Conservation (phyloP, 2,113 vertebrate genomes). For the Phylloscopus whistleri region DNA sequence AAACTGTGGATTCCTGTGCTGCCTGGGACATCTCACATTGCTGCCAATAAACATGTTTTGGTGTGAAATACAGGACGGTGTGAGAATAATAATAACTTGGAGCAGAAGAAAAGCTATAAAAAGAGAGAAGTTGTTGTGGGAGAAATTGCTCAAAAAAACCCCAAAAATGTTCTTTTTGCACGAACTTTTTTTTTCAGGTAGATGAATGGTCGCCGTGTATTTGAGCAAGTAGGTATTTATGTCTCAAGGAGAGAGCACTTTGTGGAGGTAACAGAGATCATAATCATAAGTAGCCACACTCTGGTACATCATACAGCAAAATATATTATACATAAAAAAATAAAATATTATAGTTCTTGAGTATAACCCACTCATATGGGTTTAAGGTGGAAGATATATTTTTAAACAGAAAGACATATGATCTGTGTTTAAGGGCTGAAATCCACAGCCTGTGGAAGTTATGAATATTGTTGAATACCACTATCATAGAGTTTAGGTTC, state of each 20-base stretch:
- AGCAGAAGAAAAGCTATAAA: constrained; percentile 39
- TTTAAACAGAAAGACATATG: neutral
- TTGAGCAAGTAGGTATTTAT: neutral
- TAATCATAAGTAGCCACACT: neutral
- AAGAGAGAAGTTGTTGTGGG: neutral
- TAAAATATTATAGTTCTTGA: neutral
- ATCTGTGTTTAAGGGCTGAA: neutral
- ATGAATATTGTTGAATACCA: neutral
- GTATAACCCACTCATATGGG: neutral
- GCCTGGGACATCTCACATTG: neutral
- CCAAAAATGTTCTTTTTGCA: neutral
- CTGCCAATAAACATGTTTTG: constrained; percentile 28
- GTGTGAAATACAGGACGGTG: neutral
- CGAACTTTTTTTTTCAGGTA: neutral
- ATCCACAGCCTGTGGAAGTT: neutral
- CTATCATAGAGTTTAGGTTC: neutral
- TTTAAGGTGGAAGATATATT: neutral
- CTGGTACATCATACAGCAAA: neutral
- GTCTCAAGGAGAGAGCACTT: neutral
- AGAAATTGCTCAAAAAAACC: neutral
- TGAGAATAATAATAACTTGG: constrained; percentile 23
- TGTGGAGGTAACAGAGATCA: neutral
- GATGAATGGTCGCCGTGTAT: neutral
- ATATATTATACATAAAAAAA: neutral
- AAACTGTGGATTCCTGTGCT: constrained; percentile 19